phyloP scores from a whole-genome alignment of 2,113 vertebrate genomes.

The Gopherus evgoodei region DNA sequence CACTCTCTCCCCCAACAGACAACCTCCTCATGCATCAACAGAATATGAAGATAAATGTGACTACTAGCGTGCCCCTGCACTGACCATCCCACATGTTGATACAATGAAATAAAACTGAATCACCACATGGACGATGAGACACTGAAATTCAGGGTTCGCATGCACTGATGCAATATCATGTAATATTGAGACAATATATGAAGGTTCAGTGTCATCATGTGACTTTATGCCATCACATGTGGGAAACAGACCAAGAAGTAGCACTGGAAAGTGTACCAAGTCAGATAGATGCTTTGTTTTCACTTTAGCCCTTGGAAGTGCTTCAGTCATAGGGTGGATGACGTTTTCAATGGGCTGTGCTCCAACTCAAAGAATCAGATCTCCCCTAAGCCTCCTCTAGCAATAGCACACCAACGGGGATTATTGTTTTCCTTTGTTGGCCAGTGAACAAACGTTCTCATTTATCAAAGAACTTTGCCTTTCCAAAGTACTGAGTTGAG shows the following conservation, averaged over 20 bases:
- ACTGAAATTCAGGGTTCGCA: accelerated
- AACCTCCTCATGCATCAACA: neutral
- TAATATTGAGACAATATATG: neutral
- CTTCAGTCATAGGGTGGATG: neutral
- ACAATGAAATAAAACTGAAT: neutral
- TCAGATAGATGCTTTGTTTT: neutral
- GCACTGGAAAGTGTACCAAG: neutral
- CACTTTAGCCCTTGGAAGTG: accelerated
- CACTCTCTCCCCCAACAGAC: neutral
- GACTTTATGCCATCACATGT: neutral
- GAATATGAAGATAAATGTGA: neutral
- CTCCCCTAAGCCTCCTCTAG: neutral
- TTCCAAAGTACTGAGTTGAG: slow-evolving; percentile 1
- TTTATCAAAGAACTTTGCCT: neutral
- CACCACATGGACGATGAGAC: neutral
- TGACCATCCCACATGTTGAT: neutral
- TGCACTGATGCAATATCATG: neutral
- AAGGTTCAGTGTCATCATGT: no score
- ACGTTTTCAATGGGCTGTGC: accelerated
- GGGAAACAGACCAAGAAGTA: neutral
- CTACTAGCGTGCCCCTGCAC: slow-evolving; percentile 25
- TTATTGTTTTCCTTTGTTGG: neutral
- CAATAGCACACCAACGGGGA: neutral
- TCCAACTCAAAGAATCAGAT: accelerated
- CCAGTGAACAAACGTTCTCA: neutral